These are phyloP conservation scores for Forbesichthys agassizii DNA, from an alignment of 2,113 vertebrate genomes.

Conservation along the genomic window DNA sequence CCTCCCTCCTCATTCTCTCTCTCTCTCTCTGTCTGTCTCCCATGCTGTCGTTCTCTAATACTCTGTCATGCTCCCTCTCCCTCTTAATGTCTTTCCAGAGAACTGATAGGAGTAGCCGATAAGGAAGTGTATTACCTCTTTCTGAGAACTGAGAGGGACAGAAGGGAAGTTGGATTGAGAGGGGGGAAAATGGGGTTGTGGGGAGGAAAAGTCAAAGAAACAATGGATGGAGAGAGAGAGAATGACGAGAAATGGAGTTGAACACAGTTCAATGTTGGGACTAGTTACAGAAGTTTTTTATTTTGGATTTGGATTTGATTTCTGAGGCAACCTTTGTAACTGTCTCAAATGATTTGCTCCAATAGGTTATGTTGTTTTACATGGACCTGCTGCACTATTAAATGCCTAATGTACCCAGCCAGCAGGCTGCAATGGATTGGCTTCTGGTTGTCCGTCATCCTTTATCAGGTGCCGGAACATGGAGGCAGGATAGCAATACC, in stretches of 20 bases:
- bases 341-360: too few relatives aligned
- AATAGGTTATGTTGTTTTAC: too few relatives aligned
- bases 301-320: too few relatives aligned
- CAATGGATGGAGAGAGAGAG: slow-evolving; percentile 26
- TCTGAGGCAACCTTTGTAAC: too few relatives aligned
- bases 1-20: slow-evolving; percentile 18
- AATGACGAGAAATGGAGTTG: slow-evolving; percentile 18
- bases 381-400: too few relatives aligned
- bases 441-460: too few relatives aligned
- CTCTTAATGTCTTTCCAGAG: slow-evolving; percentile 51
- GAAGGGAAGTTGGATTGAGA: slow-evolving; percentile 41
- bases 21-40: slow-evolving; percentile 25
- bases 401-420: too few relatives aligned
- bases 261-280: too few relatives aligned
- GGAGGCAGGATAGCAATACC: too few relatives aligned
- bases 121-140: slow-evolving; percentile 76
- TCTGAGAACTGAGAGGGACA: slow-evolving; percentile 49
- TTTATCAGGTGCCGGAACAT: too few relatives aligned
- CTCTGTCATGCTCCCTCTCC: slow-evolving; percentile 8
- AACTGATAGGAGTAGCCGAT: slow-evolving; percentile 63
- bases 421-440: too few relatives aligned
- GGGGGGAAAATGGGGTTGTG: slow-evolving; percentile 30
- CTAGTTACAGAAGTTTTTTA: too few relatives aligned
- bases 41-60: neutral
- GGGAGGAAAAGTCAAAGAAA: slow-evolving; percentile 19